Base-by-base conservation (phyloP, 2,888 invertebrate genomes). In the Clusia tigrina region DNA sequence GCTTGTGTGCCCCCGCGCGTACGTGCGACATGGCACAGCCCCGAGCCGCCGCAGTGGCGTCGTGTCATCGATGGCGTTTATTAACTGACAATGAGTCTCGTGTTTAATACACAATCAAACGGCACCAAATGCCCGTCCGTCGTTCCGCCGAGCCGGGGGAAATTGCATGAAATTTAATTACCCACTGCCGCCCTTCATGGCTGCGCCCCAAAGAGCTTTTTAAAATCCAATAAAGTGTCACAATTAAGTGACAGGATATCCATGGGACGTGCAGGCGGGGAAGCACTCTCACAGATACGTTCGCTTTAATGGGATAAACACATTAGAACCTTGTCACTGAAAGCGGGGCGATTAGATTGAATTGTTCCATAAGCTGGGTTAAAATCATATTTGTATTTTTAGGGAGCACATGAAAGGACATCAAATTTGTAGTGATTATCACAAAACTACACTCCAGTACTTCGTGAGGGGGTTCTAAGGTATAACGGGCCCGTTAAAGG, bases 181-280 rank as follows among this genome's bases (percentile, higher is more conserved):
- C 58, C 62, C 58, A 32, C 58, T 48, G 3, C 12, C 42, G 10
- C 48, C 5, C 32, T 6, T 6, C 12, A 32, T 32, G 48, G 22
- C 32, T 18, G 20, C 22, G 48, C 42, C 42, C 42, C 42, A 62
- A 62, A 46, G 54, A 58, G 65, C 73, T 76, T 77, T 76, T 76
- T 76, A 76, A 76, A 76, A 78, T 76, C 78, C 78, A 77, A 76
- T 76, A 76, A 77, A 76, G 75, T 74, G 76, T 74, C 75, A 74
- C 76, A 76, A 77, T 76, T 76, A 77, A 77, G 70, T 71, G 76
- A 71, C 66, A 62, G 73, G 75, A 76, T 74, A 70, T 74, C 78
- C 73, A 51, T 51, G 51, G 25, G 64, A 52, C 23, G 9, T 58
- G 37, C 22, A 23, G 56, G 56, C 17, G 46, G 32, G 6, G 32